Percentiles rank a stretch among this genome's conserved stretches.
Evolutionary conservation across 2,797 vertebrate genomes (phyloP).

Genomic region (Scarus forsteni): DNA sequence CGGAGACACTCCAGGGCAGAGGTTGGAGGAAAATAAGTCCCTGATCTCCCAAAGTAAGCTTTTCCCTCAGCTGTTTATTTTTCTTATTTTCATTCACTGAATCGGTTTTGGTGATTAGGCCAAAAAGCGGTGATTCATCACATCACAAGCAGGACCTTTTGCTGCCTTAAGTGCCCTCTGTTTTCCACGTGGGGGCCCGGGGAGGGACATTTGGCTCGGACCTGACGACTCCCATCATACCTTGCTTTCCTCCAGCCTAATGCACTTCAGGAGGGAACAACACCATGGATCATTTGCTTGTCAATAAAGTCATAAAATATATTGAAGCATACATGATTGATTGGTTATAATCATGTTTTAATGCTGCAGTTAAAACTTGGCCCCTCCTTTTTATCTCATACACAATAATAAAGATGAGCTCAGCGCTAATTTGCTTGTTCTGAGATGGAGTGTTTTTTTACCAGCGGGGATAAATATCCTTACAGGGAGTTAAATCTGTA

Average conservation of each 20-base stretch:
- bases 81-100: constrained; percentile 53
- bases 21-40: constrained; percentile 10
- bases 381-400: constrained; percentile 2
- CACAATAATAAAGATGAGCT: constrained; percentile 48
- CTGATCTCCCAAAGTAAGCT: constrained; percentile 28
- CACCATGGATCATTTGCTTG: constrained; percentile 51
- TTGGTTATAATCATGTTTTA: constrained; percentile 48
- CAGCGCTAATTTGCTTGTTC: constrained; percentile 16
- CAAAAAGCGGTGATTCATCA: constrained; percentile 62
- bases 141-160: constrained; percentile 45
- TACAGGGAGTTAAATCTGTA: constrained; percentile 9
- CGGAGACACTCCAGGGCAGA: constrained; percentile 27
- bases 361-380: constrained; percentile 41
- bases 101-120: constrained; percentile 40
- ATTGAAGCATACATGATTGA: constrained; percentile 48
- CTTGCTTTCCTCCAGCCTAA: constrained; percentile 42
- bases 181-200: constrained; percentile 20
- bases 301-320: constrained; percentile 63
- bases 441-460: constrained; percentile 30
- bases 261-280: constrained; percentile 54
- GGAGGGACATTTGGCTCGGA: constrained; percentile 32
- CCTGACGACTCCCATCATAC: constrained; percentile 38
- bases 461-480: constrained; percentile 20
- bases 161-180: constrained; percentile 40
- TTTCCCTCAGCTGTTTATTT: constrained; percentile 56